These are phyloP conservation scores for Stichopus chloronotus DNA, from an alignment of 35 echinoderm and acorn worm genomes.

Conservation along the genomic window DNA sequence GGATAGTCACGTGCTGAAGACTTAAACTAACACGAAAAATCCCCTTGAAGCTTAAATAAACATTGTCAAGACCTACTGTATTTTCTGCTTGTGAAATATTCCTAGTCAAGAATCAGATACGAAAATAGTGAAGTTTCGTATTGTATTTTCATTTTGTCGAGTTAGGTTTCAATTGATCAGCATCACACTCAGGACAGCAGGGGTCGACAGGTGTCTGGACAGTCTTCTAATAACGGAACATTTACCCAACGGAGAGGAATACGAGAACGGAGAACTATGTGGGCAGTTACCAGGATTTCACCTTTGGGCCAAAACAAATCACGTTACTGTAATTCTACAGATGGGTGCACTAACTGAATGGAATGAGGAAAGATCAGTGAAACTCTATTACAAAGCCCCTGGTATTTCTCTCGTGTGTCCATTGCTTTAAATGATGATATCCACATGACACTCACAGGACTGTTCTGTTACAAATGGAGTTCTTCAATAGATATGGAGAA, in stretches of 20 bases:
- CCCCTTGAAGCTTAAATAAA: no score
- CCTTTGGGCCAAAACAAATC: not conserved
- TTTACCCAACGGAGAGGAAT: not conserved
- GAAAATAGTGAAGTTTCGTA: no score
- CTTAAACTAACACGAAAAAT: no score
- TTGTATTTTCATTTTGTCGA: not conserved
- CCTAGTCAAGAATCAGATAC: no score
- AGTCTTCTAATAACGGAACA: not conserved
- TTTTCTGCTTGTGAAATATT: no score
- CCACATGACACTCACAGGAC: no score
- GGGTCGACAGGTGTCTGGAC: not conserved
- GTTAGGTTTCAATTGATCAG: not conserved
- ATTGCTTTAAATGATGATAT: no score
- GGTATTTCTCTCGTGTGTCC: not conserved
- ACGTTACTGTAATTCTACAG: not conserved
- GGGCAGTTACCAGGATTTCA: not conserved
- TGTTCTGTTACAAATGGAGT: no score
- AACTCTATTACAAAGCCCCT: not conserved
- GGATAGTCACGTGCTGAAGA: no score
- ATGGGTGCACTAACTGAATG: conserved; percentile 2
- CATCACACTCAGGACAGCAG: not conserved
- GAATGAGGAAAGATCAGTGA: not conserved
- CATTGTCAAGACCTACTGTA: no score
- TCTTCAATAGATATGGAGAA: no score
- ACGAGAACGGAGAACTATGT: not conserved